These are phyloP conservation scores for Heliconius congener DNA, from an alignment of 1,140 invertebrate species.

Conservation along the genomic window DNA sequence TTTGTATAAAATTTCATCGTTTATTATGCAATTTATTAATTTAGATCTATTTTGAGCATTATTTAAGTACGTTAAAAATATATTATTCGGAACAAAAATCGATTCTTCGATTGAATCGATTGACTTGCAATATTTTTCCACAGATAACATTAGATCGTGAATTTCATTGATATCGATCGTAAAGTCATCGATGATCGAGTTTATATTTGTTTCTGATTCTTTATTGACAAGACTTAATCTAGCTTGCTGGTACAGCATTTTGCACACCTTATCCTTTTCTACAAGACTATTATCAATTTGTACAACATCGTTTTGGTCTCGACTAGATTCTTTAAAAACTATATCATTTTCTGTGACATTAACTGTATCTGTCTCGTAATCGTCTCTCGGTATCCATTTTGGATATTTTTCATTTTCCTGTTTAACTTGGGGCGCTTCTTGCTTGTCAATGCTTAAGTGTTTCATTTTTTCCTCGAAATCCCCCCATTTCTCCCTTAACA, in stretches of 20 bases:
- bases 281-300: conserved; percentile 64
- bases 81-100: conserved; percentile 68
- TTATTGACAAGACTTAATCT: conserved; percentile 72
- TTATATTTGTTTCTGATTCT: conserved; percentile 70
- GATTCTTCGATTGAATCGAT: conserved; percentile 66
- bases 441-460: conserved; percentile 60
- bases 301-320: conserved; percentile 51
- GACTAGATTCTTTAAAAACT: conserved; percentile 76
- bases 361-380: conserved; percentile 48
- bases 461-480: conserved; percentile 76
- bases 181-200: conserved; percentile 64
- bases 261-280: conserved; percentile 64
- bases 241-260: conserved; percentile 72
- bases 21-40: conserved; percentile 64
- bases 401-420: conserved; percentile 47
- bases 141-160: conserved; percentile 65
- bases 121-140: conserved; percentile 70
- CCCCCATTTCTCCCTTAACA: conserved; percentile 79
- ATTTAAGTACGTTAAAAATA: conserved; percentile 73
- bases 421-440: conserved; percentile 43
- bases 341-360: conserved; percentile 57
- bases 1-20: conserved; percentile 71
- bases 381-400: conserved; percentile 53
- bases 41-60: conserved; percentile 50
- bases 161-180: conserved; percentile 76